A percentile compares a stretch with the other conserved stretches of the same genome.
These are phyloP conservation scores for Phenganax stokvisi DNA, from an alignment of 92 coral and sea anemone genomes.

Conservation along the genomic window DNA sequence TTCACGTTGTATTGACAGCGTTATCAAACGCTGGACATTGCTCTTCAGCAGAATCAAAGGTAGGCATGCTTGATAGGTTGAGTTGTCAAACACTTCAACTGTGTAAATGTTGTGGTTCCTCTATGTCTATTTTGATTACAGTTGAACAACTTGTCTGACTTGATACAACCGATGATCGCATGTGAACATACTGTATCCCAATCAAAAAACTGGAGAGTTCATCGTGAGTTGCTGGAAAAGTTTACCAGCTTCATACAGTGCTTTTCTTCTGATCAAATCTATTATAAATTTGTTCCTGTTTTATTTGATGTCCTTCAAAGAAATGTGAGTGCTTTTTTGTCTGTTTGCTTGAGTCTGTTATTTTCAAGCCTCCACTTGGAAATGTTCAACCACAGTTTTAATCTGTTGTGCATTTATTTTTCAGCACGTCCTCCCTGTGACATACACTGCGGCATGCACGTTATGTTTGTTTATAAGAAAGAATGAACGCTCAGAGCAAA, in stretches of 20 bases:
- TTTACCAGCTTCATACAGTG: conserved; percentile 88
- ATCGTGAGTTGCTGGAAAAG: conserved; percentile 77
- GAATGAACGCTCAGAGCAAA: conserved; percentile 83
- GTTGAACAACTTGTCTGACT: conserved; percentile 93
- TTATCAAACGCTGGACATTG: conserved; percentile 81
- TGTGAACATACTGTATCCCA: conserved; percentile 93
- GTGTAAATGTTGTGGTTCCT: background rate
- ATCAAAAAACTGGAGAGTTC: conserved; percentile 97
- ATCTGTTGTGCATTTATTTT: background rate
- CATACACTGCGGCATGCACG: conserved; percentile 78
- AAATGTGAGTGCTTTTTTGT: conserved; percentile 65
- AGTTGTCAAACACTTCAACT: too few species aligned
- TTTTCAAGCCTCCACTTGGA: background rate
- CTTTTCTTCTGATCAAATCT: conserved; percentile 91
- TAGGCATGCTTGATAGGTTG: background rate
- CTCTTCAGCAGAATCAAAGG: conserved; percentile 71
- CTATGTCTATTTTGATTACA: conserved; percentile 20
- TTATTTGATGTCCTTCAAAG: conserved; percentile 81
- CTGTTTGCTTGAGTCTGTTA: background rate
- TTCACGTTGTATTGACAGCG: conserved; percentile 85
- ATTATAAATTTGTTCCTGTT: conserved; percentile 96
- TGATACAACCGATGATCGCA: conserved; percentile 87
- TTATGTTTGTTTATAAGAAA: conserved; percentile 79
- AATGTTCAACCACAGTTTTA: too few species aligned
- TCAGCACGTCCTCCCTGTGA: conserved; percentile 97